Conservation (phyloP, 2,113 vertebrate genomes). For the Aleadryas rufinucha region DNA sequence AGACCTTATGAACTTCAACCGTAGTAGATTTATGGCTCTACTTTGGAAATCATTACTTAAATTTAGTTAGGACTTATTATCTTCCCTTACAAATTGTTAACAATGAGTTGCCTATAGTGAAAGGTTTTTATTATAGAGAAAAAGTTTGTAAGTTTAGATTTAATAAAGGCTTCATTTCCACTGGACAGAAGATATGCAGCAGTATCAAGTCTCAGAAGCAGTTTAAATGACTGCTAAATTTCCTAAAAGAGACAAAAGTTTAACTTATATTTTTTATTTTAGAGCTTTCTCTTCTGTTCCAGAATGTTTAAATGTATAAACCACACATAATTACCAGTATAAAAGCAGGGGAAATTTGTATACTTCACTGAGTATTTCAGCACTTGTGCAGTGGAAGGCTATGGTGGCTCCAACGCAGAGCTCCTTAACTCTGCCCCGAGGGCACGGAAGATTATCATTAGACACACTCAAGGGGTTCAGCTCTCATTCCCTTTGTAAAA, state of each 20-base stretch:
- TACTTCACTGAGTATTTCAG: not conserved
- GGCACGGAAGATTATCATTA: not conserved
- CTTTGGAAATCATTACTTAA: constrained; percentile 45
- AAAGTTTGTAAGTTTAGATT: constrained; percentile 46
- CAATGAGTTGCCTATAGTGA: not conserved
- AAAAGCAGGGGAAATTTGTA: not conserved
- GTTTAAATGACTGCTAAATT: not conserved
- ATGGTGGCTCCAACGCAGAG: not conserved
- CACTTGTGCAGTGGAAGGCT: not conserved
- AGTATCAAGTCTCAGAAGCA: not conserved
- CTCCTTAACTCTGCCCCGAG: not conserved
- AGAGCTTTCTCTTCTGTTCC: not conserved
- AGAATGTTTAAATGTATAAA: not conserved
- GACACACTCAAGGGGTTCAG: not conserved
- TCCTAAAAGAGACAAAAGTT: not conserved
- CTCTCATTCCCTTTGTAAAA: not conserved
- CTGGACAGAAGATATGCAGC: not conserved
- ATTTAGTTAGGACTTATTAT: constrained; percentile 26
- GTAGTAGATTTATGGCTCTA: constrained; percentile 25
- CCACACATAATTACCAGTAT: not conserved
- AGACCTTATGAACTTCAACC: constrained; percentile 30
- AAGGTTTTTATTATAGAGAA: not conserved
- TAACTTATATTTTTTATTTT: not conserved
- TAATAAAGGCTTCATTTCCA: not conserved
- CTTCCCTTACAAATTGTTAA: constrained; percentile 47